Evolutionary conservation across 92 coral and sea anemone species (phyloP), one percentile per base, ranked within the genome.

Genomic region (Actinernus sp.): DNA sequence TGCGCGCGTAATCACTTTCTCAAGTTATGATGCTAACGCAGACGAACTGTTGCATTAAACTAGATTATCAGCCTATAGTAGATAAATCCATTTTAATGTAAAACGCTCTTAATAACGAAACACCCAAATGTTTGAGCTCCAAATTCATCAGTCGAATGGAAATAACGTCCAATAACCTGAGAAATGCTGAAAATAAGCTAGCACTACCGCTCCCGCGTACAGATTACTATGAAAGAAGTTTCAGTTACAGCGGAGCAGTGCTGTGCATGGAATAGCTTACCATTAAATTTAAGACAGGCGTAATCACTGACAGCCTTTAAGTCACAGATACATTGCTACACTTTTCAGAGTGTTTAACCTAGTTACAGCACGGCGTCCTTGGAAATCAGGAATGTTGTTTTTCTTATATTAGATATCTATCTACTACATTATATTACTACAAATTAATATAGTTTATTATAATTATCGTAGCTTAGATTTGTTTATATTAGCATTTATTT

Each of bases 41-140:
- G n/a, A n/a, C n/a, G n/a, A n/a, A n/a, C n/a, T n/a, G n/a, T n/a
- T n/a, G 22, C n/a, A n/a, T n/a, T n/a, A n/a, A n/a, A n/a, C n/a
- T n/a, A n/a, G n/a, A n/a, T n/a, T n/a, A n/a, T n/a, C n/a, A n/a
- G n/a, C n/a, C n/a, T n/a, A n/a, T n/a, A n/a, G n/a, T n/a, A n/a
- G n/a, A n/a, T n/a, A n/a, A 45, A 45, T 45, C 51, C 3, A 20
- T 55, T 55, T 55, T 55, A 23, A 55, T 55, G 38, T 55, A 27
- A 2, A 6, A 1, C 8, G 63, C 39, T 55, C 39, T 27, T 33
- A 26, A 20, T 27, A 27, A 22, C 39, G 36, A 55, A 27, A 55
- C 38, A 55, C 37, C 63, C 11, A 23, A 12, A 55, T 55, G 30
- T 55, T 21, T 55, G 29, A 55, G 63, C 63, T 55, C 63, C 18